These are phyloP conservation scores for Rhynchotus rufescens DNA, from an alignment of 2,797 vertebrate species.

Conservation along the genomic window DNA sequence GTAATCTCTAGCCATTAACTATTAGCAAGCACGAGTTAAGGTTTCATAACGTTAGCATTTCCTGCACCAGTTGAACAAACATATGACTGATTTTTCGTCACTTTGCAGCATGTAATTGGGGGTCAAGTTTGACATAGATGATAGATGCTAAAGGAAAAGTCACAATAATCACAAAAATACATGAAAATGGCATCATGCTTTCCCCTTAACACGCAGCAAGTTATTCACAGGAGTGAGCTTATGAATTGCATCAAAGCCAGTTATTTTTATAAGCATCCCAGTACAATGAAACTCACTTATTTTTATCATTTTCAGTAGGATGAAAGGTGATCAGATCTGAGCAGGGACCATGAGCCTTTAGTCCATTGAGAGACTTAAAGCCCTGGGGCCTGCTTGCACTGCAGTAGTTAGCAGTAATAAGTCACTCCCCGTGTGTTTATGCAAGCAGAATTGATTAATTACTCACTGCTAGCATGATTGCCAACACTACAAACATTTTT, in stretches of 20 bases:
- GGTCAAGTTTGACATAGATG: not conserved
- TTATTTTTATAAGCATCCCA: constrained; percentile 10
- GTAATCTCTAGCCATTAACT: not conserved
- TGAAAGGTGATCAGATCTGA: constrained; percentile 23
- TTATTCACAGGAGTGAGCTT: not conserved
- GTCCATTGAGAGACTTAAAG: not conserved
- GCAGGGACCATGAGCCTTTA: not conserved
- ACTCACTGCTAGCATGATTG: constrained; percentile 19
- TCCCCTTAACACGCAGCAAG: not conserved
- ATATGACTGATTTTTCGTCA: not conserved
- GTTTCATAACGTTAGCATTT: not conserved
- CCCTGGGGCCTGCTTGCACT: not conserved
- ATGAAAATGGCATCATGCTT: not conserved
- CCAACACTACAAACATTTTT: not conserved
- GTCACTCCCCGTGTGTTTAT: not conserved
- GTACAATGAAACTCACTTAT: not conserved
- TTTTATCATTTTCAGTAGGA: constrained; percentile 19
- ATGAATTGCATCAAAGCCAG: not conserved
- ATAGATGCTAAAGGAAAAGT: not conserved
- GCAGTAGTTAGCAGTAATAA: constrained; percentile 20
- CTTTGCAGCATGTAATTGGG: accelerated
- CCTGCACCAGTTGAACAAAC: not conserved
- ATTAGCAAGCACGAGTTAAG: not conserved
- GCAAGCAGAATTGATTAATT: constrained; percentile 28
- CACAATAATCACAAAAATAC: not conserved